phyloP scores from a whole-genome alignment of 1,140 invertebrate genomes.

The Neodiprion lecontei region DNA sequence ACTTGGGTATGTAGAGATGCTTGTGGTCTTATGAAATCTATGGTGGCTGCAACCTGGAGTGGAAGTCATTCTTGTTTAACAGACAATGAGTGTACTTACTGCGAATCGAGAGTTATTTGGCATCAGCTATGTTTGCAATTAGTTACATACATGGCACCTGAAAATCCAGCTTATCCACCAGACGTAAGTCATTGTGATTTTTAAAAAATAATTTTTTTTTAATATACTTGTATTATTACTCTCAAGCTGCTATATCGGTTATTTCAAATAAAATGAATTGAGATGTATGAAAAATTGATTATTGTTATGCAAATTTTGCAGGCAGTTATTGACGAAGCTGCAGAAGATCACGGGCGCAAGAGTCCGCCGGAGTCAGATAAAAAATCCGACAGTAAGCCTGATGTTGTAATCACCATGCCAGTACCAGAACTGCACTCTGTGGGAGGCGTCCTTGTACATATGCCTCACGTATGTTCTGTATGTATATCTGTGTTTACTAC shows the following conservation, averaged over 20 bases:
- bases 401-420: constrained; percentile 71
- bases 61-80: constrained; percentile 73
- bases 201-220: neutral
- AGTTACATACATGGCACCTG: constrained; percentile 79
- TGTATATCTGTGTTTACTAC: constrained; percentile 39
- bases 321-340: constrained; percentile 67
- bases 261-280: no score
- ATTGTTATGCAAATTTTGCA: constrained; percentile 38
- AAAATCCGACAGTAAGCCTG: constrained; percentile 68
- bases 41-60: constrained; percentile 80
- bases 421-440: constrained; percentile 76
- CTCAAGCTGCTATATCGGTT: no score
- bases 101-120: constrained; percentile 92
- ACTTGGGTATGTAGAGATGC: constrained; percentile 78
- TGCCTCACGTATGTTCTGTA: constrained; percentile 84
- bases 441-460: constrained; percentile 84
- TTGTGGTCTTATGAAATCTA: constrained; percentile 80
- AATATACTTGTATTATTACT: neutral
- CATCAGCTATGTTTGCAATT: constrained; percentile 87
- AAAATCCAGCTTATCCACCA: constrained; percentile 75
- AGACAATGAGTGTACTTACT: constrained; percentile 83
- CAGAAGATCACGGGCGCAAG: constrained; percentile 68
- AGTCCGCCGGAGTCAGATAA: constrained; percentile 72
- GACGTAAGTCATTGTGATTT: constrained; percentile 67
- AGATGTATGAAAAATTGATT: no score